phyloP scores from a whole-genome alignment of 2,113 vertebrate genomes.

The Muscicapa adusta region DNA sequence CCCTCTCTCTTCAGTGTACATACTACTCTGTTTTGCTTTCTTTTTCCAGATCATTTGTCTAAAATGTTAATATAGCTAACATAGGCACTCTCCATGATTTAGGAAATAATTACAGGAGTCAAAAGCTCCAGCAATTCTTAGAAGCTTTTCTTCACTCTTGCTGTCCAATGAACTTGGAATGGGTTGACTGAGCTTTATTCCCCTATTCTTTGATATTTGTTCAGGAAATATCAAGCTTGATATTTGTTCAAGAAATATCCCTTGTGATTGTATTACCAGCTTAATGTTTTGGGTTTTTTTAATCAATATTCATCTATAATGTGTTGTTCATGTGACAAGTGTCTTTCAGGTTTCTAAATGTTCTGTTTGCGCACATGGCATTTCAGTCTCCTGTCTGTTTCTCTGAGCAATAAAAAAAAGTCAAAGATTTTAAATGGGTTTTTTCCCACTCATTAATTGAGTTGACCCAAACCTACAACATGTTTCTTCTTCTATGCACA shows the following conservation, averaged over 20 bases:
- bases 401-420: not conserved
- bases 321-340: not conserved
- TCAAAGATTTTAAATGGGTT: not conserved
- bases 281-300: not conserved
- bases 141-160: not conserved
- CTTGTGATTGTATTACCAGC: not conserved
- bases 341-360: not conserved
- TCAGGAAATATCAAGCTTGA: not conserved
- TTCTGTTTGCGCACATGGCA: not conserved
- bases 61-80: not conserved
- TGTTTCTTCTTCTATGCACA: not conserved
- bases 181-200: not conserved
- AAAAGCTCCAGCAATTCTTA: not conserved
- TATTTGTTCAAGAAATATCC: not conserved
- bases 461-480: not conserved
- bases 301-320: not conserved
- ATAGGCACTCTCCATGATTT: not conserved
- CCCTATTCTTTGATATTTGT: not conserved
- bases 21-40: not conserved
- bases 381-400: not conserved
- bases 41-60: not conserved
- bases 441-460: not conserved
- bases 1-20: not conserved
- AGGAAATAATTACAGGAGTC: not conserved
- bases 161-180: not conserved